Percentiles rank a stretch among this genome's conserved stretches.
Conservation (phyloP, 2,888 invertebrate species). For the Dioctria rufipes region DNA sequence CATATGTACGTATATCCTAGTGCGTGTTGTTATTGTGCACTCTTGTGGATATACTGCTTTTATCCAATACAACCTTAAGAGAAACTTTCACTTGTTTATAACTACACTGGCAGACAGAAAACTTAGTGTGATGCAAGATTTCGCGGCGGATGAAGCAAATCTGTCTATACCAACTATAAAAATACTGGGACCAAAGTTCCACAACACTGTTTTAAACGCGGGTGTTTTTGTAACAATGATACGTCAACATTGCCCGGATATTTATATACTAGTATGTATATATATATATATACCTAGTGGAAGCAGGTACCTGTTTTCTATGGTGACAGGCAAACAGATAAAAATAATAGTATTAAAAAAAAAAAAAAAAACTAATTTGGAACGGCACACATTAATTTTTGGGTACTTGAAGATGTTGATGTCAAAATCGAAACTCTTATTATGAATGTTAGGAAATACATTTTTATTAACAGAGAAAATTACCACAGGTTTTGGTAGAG, state of each 20-base stretch:
- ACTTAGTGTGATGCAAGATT: background rate
- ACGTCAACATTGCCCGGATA: conserved; percentile 16
- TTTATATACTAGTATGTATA: background rate
- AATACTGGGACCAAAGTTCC: background rate
- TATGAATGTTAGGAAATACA: background rate
- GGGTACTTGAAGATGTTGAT: background rate
- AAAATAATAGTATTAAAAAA: background rate
- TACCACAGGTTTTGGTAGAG: too few species aligned
- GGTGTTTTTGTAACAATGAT: conserved; percentile 9
- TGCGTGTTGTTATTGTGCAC: conserved; percentile 15
- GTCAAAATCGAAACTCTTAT: background rate
- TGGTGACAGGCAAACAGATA: background rate
- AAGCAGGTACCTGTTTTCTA: conserved; percentile 3
- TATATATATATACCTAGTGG: too few species aligned
- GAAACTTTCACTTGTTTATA: conserved; percentile 29
- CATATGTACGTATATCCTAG: background rate
- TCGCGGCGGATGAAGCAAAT: conserved; percentile 1
- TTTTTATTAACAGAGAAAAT: background rate
- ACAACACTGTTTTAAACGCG: conserved; percentile 6
- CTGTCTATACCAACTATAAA: background rate
- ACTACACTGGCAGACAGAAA: background rate
- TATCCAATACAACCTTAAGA: background rate
- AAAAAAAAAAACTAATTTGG: too few species aligned
- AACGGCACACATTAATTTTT: background rate
- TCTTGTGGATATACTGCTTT: conserved; percentile 17